A percentile compares a stretch with the other conserved stretches of the same genome.
Evolutionary conservation across 37 sponge, comb jelly and placozoan genomes (phyloP).

Genomic region (Spongilla lacustris): DNA sequence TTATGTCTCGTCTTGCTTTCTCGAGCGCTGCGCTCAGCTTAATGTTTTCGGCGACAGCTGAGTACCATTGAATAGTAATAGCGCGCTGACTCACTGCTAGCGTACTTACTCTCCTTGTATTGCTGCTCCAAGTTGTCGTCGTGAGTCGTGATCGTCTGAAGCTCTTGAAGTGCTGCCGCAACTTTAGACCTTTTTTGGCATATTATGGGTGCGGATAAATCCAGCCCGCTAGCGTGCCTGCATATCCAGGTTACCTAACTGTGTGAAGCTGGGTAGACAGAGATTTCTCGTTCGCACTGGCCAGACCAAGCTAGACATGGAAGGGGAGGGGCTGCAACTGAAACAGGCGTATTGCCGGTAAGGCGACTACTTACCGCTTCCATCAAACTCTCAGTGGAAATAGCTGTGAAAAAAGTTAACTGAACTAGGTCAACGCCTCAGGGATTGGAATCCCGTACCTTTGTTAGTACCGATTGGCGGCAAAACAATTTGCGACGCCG

Average conservation of each 20-base stretch:
- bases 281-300: constrained; percentile 3
- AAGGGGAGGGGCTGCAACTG: neutral
- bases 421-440: neutral
- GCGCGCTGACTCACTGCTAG: too few species aligned
- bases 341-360: neutral
- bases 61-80: neutral
- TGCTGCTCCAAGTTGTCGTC: constrained; percentile 88
- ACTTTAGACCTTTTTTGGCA: constrained; percentile 29
- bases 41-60: constrained; percentile 70
- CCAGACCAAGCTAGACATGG: constrained; percentile 6
- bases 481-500: neutral
- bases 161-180: constrained; percentile 60
- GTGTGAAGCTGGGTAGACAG: constrained; percentile 20
- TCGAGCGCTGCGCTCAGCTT: constrained; percentile 59
- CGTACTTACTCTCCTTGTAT: constrained; percentile 89
- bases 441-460: neutral
- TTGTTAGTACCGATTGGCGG: neutral
- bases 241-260: constrained; percentile 7
- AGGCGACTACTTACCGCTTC: constrained; percentile 9
- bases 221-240: neutral
- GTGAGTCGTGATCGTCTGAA: constrained; percentile 81
- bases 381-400: constrained; percentile 25
- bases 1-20: constrained; percentile 75
- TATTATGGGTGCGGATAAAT: neutral
- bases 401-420: neutral